Conservation (phyloP, 2,113 vertebrate genomes). For the Solenodon paradoxus region DNA sequence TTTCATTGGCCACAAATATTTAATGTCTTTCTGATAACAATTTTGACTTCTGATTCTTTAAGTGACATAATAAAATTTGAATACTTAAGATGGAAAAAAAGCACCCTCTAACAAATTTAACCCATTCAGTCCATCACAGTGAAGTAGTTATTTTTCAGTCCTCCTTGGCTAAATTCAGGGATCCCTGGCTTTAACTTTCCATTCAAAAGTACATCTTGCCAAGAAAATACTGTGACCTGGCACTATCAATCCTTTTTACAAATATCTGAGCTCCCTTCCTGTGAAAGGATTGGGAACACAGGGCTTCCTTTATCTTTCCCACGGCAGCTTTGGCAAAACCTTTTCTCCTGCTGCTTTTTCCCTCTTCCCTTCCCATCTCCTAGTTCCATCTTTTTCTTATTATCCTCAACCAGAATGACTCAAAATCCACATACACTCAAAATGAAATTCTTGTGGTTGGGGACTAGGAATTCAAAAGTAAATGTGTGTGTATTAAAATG, state of each 20-base stretch:
- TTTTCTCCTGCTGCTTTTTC: background rate
- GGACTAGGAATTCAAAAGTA: background rate
- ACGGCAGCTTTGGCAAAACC: background rate
- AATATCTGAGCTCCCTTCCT: background rate
- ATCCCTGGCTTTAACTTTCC: background rate
- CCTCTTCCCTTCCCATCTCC: background rate
- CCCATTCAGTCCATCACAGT: background rate
- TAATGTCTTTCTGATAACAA: background rate
- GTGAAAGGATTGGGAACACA: background rate
- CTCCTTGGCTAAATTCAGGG: background rate
- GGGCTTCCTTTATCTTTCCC: background rate
- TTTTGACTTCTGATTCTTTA: background rate
- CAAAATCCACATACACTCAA: slow-evolving; percentile 24
- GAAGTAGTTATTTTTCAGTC: background rate
- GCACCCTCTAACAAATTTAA: too few species aligned
- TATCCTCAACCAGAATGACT: slow-evolving; percentile 9
- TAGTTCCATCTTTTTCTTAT: slow-evolving; percentile 47
- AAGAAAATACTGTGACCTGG: background rate
- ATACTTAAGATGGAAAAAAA: too few species aligned
- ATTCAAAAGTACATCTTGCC: accelerated
- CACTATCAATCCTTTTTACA: background rate
- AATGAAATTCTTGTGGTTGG: background rate
- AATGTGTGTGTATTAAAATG: background rate
- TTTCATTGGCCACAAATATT: background rate
- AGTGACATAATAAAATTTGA: too few species aligned